Evolutionary conservation across 2,888 invertebrate species (phyloP).

Genomic region (Cataglyphis livida): DNA sequence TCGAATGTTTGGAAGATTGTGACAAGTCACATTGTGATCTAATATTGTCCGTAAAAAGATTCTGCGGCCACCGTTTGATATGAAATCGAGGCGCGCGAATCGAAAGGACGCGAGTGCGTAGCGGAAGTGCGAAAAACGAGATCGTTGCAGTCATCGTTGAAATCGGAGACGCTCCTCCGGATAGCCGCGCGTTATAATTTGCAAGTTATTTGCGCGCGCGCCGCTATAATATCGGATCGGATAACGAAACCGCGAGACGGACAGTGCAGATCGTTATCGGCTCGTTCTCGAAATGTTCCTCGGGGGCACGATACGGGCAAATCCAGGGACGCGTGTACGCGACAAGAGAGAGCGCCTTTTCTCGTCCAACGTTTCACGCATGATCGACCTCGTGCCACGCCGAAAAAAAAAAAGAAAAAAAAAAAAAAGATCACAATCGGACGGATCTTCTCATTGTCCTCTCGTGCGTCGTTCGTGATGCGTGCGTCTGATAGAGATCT

Average conservation of each 20-base stretch:
- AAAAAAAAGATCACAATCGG: constrained; percentile 49
- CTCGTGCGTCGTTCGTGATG: constrained; percentile 22
- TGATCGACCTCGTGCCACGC: constrained; percentile 63
- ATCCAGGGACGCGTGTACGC: constrained; percentile 60
- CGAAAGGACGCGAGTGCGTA: not conserved
- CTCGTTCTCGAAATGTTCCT: constrained; percentile 74
- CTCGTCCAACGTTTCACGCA: constrained; percentile 68
- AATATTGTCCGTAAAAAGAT: not conserved
- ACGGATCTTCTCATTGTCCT: constrained; percentile 54
- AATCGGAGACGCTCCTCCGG: constrained; percentile 45
- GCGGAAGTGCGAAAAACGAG: constrained; percentile 4
- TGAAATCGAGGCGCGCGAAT: not conserved
- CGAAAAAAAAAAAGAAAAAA: not conserved
- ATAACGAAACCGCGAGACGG: constrained; percentile 73
- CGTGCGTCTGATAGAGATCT: constrained; percentile 48
- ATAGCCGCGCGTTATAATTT: constrained; percentile 70
- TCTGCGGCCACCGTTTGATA: not conserved
- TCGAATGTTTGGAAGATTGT: not conserved
- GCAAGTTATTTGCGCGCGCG: constrained; percentile 71
- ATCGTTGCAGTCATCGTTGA: not conserved
- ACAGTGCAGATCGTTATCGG: constrained; percentile 74
- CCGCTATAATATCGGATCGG: constrained; percentile 66
- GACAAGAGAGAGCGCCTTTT: constrained; percentile 70
- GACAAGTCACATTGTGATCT: not conserved
- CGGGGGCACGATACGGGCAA: constrained; percentile 64